Base-by-base conservation (phyloP, 2,888 invertebrate genomes). In the Drosophila multiciliata region DNA sequence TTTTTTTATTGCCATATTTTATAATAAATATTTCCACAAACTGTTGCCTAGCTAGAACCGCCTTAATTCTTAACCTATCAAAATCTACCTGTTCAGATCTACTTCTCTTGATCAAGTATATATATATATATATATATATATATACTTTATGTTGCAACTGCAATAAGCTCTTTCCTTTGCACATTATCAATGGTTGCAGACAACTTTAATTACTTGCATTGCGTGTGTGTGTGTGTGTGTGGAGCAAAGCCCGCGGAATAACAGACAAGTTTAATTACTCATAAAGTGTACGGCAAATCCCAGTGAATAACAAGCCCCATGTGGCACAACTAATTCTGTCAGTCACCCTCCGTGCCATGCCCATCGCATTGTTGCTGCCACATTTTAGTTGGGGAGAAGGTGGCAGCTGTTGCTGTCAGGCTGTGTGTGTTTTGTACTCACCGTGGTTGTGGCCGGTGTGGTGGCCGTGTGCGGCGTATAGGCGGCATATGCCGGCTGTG, bases 381-480 rank as follows among this genome's bases (percentile, higher is more conserved):
- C 50, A 50, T 52, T 12, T 49, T 49, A 26, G 17, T 17, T 26
- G 32, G 12, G 11, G 17, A 52, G n/a, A 20, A 29, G 29, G 49
- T 20, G 29, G 49, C 12, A 15, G 9, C 48, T 42, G 20, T 15
- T 26, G 38, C 38, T n/a, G n/a, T 20, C 15, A n/a, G 35, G 20
- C 26, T 52, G 20, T n/a, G 29, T 29, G 50, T 32, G 6, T 17
- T 15, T 32, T 33, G 32, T 75, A 92, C 93, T 92, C 83, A 93
- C 93, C 92, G 93, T 93, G 87, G 92, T 91, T 87, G 92, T 90
- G 90, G 92, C 91, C 89, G 91, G 92, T 75, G 91, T 92, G 80
- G 92, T 91, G 85, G 91, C 91, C 81, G 93, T 92, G 83, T 93
- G 93, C 83, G 93, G 93, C 79, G 93, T 92, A 85, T 93, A 93